phyloP scores from a whole-genome alignment of 2,113 vertebrate genomes.

The Arvicanthis niloticus region DNA sequence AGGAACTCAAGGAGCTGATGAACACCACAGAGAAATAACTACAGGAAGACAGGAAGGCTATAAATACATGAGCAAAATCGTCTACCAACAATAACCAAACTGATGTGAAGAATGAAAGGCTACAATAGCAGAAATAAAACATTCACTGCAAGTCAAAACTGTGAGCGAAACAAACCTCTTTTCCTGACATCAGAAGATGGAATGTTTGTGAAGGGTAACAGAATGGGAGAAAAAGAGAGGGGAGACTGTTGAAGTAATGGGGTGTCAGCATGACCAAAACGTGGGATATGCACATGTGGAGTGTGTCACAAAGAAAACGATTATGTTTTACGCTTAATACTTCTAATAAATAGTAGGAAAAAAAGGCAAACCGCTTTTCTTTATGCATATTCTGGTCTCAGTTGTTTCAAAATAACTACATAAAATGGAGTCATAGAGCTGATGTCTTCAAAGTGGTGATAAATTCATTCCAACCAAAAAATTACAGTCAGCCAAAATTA shows the following conservation, averaged over 20 bases:
- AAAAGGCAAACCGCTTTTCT: background rate
- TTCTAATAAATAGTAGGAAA: background rate
- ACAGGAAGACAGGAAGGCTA: background rate
- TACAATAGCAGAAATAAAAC: background rate
- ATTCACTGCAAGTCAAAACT: background rate
- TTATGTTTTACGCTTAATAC: too few relatives aligned
- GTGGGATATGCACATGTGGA: accelerated
- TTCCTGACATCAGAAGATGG: background rate
- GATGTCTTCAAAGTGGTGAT: background rate
- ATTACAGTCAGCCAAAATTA: background rate
- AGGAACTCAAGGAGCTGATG: background rate
- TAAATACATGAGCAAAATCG: background rate
- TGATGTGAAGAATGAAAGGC: background rate
- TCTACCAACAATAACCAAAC: background rate
- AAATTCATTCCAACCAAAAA: background rate
- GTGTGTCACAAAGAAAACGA: background rate
- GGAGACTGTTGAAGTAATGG: background rate
- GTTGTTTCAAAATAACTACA: background rate
- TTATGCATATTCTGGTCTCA: background rate
- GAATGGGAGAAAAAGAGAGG: too few relatives aligned
- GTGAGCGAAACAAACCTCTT: background rate
- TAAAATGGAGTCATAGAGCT: background rate
- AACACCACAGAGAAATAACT: background rate
- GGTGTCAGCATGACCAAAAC: too few relatives aligned
- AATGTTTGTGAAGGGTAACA: too few relatives aligned